Percentiles rank a stretch among this genome's conserved stretches.
These are phyloP conservation scores for Zaprionus camerounensis DNA, from an alignment of 1,140 invertebrate species.

Conservation along the genomic window DNA sequence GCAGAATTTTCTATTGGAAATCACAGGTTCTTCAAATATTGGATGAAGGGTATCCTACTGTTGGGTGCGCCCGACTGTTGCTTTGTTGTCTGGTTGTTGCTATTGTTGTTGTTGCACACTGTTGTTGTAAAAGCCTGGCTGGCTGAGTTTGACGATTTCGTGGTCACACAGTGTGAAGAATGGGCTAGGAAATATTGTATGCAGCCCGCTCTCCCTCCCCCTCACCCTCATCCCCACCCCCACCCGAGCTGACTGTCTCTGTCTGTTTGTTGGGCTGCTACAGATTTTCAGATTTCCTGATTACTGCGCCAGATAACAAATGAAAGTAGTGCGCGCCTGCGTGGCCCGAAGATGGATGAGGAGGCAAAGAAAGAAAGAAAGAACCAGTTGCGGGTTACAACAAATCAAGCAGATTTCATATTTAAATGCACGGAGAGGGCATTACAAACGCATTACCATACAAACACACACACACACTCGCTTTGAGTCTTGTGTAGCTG, in stretches of 20 bases:
- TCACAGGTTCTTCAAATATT: too few relatives aligned
- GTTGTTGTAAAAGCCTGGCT: constrained; percentile 59
- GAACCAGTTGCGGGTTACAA: constrained; percentile 26
- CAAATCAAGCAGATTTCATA: constrained; percentile 35
- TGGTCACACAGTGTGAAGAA: constrained; percentile 83
- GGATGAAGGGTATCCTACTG: constrained; percentile 14
- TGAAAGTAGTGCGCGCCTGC: constrained; percentile 73
- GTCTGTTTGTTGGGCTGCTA: constrained; percentile 76
- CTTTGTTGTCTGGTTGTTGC: constrained; percentile 1
- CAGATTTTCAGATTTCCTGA: constrained; percentile 73
- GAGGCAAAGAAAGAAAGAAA: constrained; percentile 8
- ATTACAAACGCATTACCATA: constrained; percentile 21
- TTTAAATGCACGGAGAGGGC: constrained; percentile 27
- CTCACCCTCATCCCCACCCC: not conserved
- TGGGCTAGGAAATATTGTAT: constrained; percentile 79
- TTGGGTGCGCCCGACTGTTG: too few relatives aligned
- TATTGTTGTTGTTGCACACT: constrained; percentile 24
- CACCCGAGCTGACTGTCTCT: not conserved
- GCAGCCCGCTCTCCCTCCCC: constrained; percentile 32
- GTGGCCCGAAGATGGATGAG: constrained; percentile 23
- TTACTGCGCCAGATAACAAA: constrained; percentile 72
- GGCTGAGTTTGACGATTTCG: constrained; percentile 74
- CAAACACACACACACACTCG: not conserved
- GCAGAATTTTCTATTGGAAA: too few relatives aligned
- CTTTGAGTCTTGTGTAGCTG: constrained; percentile 15